Base-by-base conservation (phyloP, 64 coral and sea anemone genomes). In the Porites australiensis region DNA sequence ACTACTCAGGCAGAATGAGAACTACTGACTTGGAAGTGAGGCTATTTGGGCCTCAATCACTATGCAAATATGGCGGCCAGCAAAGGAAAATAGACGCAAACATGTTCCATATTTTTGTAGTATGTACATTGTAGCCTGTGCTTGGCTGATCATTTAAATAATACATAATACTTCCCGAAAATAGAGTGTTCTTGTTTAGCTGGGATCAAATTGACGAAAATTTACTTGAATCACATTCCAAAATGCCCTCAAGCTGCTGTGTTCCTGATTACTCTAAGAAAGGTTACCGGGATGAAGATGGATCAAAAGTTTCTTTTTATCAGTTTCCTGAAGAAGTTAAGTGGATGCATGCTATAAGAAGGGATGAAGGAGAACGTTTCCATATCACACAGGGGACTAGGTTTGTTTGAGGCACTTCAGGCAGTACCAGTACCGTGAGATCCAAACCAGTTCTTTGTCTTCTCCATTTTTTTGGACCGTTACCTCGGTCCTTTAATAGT, bases 171-270 rank as follows among this genome's bases (percentile, higher is more conserved):
- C 61, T 64, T 64, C 61, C 61, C 61, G 61, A 64, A 64, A 64
- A n/a, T n/a, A n/a, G n/a, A 64, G 7, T 11, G 61, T 64, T 11
- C 15, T 64, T 14, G 7, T 64, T 64, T 64, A 64, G 61, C 61
- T 64, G 61, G 61, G 61, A 64, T 64, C 11, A 14, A 64, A 64
- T 64, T 64, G 7, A 64, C 9, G 61, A 64, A 64, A 64, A 64
- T 64, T 4, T 64, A 3, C 61, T 64, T 64, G 61, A 64, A 64
- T 64, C 61, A 14, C 61, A 64, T 14, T 64, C 61, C 61, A 70
- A 70, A 70, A 70, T 70, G 67, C 67, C 67, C 22, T 21, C 67
- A 22, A 18, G 19, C 67, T 70, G 67, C 64, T 67, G 64, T 67
- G 64, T 67, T 4, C 64, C 64, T 67, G 10, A 13, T 18, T 67